phyloP scores from a whole-genome alignment of 2,888 invertebrate species.

The Mimumesa dahlbomi region DNA sequence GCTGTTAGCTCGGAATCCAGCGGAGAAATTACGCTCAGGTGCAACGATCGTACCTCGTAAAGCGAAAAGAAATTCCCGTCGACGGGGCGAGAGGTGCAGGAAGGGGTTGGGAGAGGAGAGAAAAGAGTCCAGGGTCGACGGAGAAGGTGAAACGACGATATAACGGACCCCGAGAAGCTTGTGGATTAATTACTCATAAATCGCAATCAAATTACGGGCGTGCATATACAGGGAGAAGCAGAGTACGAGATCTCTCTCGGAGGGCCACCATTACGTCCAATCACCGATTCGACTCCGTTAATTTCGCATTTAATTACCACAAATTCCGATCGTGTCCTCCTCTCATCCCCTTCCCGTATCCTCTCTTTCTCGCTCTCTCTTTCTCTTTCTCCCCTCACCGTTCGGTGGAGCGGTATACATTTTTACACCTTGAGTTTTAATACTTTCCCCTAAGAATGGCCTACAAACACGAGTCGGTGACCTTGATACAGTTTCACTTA shows the following conservation, averaged over 20 bases:
- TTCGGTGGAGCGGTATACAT: background rate
- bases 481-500: background rate
- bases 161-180: constrained; percentile 24
- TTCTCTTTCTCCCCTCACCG: background rate
- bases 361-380: too few species aligned
- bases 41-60: constrained; percentile 24
- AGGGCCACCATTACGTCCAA: constrained; percentile 33
- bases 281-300: constrained; percentile 41
- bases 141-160: constrained; percentile 17
- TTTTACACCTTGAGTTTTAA: background rate
- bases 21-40: constrained; percentile 18
- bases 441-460: background rate
- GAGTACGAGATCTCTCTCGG: constrained; percentile 4
- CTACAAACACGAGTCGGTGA: background rate
- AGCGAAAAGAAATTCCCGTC: constrained; percentile 29
- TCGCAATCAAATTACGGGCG: constrained; percentile 51
- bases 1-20: constrained; percentile 17
- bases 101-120: constrained; percentile 6
- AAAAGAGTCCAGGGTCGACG: background rate
- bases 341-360: background rate
- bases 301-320: constrained; percentile 52
- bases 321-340: constrained; percentile 13
- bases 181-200: constrained; percentile 56
- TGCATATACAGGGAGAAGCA: constrained; percentile 13
- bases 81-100: constrained; percentile 6